phyloP scores from a whole-genome alignment of 2,113 vertebrate genomes.

The Nycticorax nycticorax region DNA sequence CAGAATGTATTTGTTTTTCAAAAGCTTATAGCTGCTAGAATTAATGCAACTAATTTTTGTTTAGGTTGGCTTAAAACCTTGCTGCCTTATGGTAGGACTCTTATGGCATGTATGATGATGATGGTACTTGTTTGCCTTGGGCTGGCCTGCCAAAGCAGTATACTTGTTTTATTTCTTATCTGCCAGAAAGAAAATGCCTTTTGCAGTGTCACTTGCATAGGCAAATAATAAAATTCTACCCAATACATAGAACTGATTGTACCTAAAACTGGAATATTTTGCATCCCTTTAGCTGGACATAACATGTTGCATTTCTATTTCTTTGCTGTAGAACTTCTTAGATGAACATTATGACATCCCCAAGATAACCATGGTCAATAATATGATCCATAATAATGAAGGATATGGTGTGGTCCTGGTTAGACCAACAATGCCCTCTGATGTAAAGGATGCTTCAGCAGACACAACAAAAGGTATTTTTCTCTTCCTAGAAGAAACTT shows the following conservation, averaged over 20 bases:
- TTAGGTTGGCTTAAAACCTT: neutral
- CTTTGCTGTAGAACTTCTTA: constrained; percentile 84
- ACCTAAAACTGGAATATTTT: neutral
- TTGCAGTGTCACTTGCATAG: neutral
- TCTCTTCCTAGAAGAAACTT: neutral
- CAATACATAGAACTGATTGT: neutral
- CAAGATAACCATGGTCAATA: constrained; percentile 90
- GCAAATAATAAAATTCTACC: neutral
- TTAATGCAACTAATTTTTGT: neutral
- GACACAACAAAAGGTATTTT: constrained; percentile 68
- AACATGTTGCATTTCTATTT: neutral
- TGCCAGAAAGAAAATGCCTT: neutral
- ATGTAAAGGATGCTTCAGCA: constrained; percentile 35
- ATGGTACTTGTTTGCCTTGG: neutral
- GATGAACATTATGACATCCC: constrained; percentile 84
- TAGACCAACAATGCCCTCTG: constrained; percentile 74
- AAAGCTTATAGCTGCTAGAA: neutral
- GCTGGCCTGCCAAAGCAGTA: neutral
- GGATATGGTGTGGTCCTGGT: constrained; percentile 92
- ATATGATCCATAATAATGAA: constrained; percentile 93
- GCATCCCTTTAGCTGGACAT: neutral
- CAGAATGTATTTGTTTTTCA: neutral
- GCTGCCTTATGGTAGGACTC: neutral
- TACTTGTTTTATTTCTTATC: neutral
- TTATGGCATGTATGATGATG: neutral